Evolutionary conservation across 2,797 vertebrate species (phyloP).

Genomic region (Etheostoma nigrum): DNA sequence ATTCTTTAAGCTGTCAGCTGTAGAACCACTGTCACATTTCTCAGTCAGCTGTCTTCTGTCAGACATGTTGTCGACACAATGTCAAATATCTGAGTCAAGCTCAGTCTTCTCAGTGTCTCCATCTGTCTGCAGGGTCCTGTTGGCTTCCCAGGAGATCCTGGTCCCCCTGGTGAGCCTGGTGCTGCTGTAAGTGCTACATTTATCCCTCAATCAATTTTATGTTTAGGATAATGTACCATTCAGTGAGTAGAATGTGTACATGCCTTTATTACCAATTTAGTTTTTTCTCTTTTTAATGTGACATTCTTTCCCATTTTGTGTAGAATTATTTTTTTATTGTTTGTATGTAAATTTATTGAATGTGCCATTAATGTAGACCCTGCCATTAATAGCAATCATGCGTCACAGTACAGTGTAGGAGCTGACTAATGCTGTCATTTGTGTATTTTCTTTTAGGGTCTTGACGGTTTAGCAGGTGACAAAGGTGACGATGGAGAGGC

Average conservation of each 20-base stretch:
- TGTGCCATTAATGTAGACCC: neutral
- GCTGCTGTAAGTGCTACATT: slow-evolving; percentile 89
- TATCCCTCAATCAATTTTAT: slow-evolving; percentile 15
- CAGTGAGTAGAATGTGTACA: neutral
- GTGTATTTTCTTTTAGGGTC: slow-evolving; percentile 84
- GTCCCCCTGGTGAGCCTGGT: slow-evolving; percentile 96
- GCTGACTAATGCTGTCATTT: slow-evolving; percentile 9
- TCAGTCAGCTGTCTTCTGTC: slow-evolving; percentile 41
- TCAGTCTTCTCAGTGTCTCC: slow-evolving; percentile 42
- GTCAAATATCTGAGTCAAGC: slow-evolving; percentile 50
- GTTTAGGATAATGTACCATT: slow-evolving; percentile 6
- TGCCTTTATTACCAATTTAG: no score
- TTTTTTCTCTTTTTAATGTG: neutral
- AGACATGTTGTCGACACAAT: slow-evolving; percentile 53
- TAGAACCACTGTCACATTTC: slow-evolving; percentile 42
- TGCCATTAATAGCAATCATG: no score
- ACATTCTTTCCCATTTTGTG: neutral
- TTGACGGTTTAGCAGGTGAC: slow-evolving; percentile 93
- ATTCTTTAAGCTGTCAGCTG: slow-evolving; percentile 46
- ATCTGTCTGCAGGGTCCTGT: slow-evolving; percentile 89
- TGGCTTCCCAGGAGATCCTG: slow-evolving; percentile 98
- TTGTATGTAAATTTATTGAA: neutral
- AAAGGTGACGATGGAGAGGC: slow-evolving; percentile 98
- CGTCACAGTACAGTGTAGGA: neutral
- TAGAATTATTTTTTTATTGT: neutral